Conservation (phyloP, 2,888 invertebrate species). For the Acanthosoma haemorrhoidale region DNA sequence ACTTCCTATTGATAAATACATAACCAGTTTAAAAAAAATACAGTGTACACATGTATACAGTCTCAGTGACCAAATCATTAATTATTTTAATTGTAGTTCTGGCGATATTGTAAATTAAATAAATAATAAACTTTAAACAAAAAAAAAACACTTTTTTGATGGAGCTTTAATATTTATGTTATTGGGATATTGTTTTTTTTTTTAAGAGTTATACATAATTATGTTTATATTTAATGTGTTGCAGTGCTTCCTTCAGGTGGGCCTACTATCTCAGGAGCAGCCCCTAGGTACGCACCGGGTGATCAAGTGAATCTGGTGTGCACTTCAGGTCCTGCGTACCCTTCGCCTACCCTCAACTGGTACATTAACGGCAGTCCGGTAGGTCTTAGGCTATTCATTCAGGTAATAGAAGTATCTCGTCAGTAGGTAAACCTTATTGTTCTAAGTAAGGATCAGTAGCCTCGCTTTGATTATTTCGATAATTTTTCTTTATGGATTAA, state of each 20-base stretch:
- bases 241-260: constrained; percentile 30
- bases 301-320: constrained; percentile 32
- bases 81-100: background rate
- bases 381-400: too few relatives aligned
- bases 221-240: background rate
- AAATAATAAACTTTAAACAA: too few relatives aligned
- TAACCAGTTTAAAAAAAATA: too few relatives aligned
- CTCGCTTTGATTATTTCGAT: too few relatives aligned
- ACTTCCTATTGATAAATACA: too few relatives aligned
- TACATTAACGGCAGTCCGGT: constrained; percentile 34
- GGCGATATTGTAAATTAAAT: background rate
- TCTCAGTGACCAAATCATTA: too few relatives aligned
- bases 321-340: constrained; percentile 29
- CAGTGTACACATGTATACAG: too few relatives aligned
- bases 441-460: too few relatives aligned
- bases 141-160: background rate
- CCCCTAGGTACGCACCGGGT: constrained; percentile 30
- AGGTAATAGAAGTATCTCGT: too few relatives aligned
- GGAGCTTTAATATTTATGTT: background rate
- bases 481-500: too few relatives aligned
- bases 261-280: constrained; percentile 32
- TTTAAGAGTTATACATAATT: background rate
- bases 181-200: background rate
- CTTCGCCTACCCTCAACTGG: constrained; percentile 32
- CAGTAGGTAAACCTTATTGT: too few relatives aligned